Percentiles rank a stretch among this genome's conserved stretches.
Conservation (phyloP, 2,113 vertebrate species). For the Chiloscyllium plagiosum region DNA sequence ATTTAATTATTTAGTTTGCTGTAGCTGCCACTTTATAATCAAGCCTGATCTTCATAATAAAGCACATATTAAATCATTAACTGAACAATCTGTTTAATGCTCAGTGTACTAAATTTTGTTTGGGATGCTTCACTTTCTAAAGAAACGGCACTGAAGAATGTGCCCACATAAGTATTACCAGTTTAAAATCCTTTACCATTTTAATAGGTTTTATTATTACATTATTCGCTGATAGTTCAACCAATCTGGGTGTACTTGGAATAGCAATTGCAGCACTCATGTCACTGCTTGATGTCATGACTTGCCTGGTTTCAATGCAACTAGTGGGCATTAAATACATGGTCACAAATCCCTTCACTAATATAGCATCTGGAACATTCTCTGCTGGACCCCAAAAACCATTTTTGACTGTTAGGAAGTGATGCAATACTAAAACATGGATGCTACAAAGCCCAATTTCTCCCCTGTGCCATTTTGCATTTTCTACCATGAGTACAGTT, state of each 20-base stretch:
- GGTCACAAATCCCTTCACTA: too few species aligned
- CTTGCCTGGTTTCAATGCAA: too few species aligned
- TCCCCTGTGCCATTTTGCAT: too few species aligned
- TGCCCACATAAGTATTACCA: not conserved
- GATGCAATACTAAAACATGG: too few species aligned
- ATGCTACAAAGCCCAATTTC: too few species aligned
- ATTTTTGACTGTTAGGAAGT: too few species aligned
- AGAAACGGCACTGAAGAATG: not conserved
- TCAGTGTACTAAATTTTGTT: not conserved
- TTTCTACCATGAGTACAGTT: not conserved
- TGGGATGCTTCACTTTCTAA: not conserved
- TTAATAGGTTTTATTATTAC: not conserved
- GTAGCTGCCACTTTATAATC: not conserved
- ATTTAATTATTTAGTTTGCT: slow-evolving; percentile 13
- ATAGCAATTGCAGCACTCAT: not conserved
- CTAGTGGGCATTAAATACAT: too few species aligned
- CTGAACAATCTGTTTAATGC: not conserved
- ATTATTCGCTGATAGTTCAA: not conserved
- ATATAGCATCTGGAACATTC: too few species aligned
- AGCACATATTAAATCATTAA: not conserved
- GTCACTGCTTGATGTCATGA: too few species aligned
- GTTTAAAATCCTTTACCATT: not conserved
- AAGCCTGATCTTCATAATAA: slow-evolving; percentile 5
- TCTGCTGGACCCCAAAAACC: too few species aligned
- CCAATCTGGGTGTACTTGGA: not conserved